A percentile compares a stretch with the other conserved stretches of the same genome.
Evolutionary conservation across 2,113 vertebrate species (phyloP).

Genomic region (Oryzias javanicus): DNA sequence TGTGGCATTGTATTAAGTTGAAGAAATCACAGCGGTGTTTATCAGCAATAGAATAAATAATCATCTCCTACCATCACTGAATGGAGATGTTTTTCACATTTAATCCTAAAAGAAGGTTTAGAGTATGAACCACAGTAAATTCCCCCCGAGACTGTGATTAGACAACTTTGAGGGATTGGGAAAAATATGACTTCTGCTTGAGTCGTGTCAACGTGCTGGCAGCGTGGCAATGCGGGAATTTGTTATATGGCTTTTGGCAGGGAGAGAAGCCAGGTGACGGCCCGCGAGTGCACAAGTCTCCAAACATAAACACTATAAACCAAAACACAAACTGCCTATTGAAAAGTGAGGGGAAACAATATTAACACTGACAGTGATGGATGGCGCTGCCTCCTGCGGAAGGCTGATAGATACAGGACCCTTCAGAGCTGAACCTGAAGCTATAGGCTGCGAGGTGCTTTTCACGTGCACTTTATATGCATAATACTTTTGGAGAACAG

Average conservation of each 20-base stretch:
- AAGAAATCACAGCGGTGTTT: too few species aligned
- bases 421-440: conserved; percentile 28
- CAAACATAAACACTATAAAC: conserved; percentile 76
- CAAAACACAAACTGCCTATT: conserved; percentile 73
- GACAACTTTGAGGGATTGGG: conserved; percentile 4
- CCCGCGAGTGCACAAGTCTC: conserved; percentile 75
- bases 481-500: conserved; percentile 3
- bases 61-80: too few species aligned
- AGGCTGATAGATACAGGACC: conserved; percentile 50
- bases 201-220: conserved; percentile 63
- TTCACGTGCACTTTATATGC: background rate
- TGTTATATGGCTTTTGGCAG: conserved; percentile 76
- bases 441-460: conserved; percentile 17
- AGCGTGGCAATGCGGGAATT: conserved; percentile 72
- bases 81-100: too few species aligned
- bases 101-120: background rate
- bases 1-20: too few species aligned
- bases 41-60: too few species aligned
- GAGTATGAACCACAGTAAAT: conserved; percentile 21
- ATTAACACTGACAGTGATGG: conserved; percentile 79
- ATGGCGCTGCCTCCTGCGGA: conserved; percentile 63
- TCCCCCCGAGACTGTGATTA: conserved; percentile 6
- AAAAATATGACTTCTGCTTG: conserved; percentile 26
- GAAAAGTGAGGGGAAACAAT: conserved; percentile 71
- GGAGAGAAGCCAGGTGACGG: conserved; percentile 70